Base-by-base conservation (phyloP, 2,797 vertebrate genomes). In the Argyrosomus regius region DNA sequence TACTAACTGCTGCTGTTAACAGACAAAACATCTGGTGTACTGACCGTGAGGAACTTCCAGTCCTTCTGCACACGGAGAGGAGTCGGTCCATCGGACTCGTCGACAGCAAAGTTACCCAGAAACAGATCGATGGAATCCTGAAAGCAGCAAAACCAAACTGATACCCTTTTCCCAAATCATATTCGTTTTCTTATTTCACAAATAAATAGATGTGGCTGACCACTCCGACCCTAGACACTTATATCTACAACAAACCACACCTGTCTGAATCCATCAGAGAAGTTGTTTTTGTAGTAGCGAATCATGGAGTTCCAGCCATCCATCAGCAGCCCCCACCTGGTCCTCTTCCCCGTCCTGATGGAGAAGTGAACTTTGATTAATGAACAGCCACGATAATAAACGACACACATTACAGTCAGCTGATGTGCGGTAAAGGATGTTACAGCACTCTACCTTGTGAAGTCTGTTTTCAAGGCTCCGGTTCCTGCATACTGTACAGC, bases 271-370 rank as follows among this genome's bases (percentile, higher is more conserved):
- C 98, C 98, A 77, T 99, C 98, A 6, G 98, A 99, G 84, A 99
- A 99, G 94, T 99, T 99, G 91, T 99, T 99, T 87, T 98, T 99
- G 92, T 99, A 99, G 90, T 99, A 99, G 69, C 98, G 97, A 78
- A 98, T 96, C 76, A 98, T 94, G 4, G 98, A 99, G 92, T 99
- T 99, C 96, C 97, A 98, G 71, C 98, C 98, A 7, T 99, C 98
- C 97, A 98, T 97, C 72, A 99, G 7, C 69, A 99, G 93, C 20
- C 98, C 98, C 96, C 95, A 96, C 57, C 96, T 96, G 77, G 98
- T 99, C 93, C 98, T 97, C 89, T 97, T 99, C 57, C 98, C 98
- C 13, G 97, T 99, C 93, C 98, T 99, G 90, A 66, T 46, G 72
- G 54, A 77, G 8, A 61, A 3, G 67, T 6, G 0, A 52, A 24